Evolutionary conservation across 92 coral and sea anemone species (phyloP).

Genomic region (Porites cylindrica): DNA sequence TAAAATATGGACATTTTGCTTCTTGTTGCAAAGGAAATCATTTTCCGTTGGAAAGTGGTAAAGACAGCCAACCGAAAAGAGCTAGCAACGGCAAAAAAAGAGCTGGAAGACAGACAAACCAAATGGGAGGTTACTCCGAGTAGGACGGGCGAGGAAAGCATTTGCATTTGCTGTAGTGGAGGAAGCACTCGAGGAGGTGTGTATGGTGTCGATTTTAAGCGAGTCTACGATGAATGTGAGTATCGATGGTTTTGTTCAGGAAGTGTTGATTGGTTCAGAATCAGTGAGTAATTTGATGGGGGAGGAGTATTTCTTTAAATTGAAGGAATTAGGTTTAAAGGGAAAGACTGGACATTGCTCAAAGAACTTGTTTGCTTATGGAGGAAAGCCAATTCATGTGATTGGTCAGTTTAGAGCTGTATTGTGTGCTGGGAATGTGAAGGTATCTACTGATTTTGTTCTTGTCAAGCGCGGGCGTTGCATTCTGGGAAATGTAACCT

Average conservation of each 20-base stretch:
- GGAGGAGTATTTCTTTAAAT: slow-evolving; percentile 44
- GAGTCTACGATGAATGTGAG: slow-evolving; percentile 58
- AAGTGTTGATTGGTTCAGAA: slow-evolving; percentile 64
- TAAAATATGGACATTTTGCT: neutral
- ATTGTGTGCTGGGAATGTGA: slow-evolving; percentile 3
- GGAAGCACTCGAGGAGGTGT: neutral
- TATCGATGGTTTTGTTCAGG: slow-evolving; percentile 53
- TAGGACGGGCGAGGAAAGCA: neutral
- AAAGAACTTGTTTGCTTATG: slow-evolving; percentile 63
- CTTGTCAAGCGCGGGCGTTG: slow-evolving; percentile 67
- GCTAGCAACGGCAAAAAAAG: neutral
- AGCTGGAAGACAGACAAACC: neutral
- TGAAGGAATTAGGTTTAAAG: slow-evolving; percentile 50
- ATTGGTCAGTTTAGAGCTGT: slow-evolving; percentile 28
- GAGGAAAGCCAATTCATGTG: slow-evolving; percentile 29
- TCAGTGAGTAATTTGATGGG: slow-evolving; percentile 73
- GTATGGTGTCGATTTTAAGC: neutral
- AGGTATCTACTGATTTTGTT: slow-evolving; percentile 15
- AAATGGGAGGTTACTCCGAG: neutral
- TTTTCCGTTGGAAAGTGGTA: neutral
- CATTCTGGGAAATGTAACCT: slow-evolving; percentile 58
- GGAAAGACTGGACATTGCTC: slow-evolving; percentile 42
- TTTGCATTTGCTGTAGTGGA: slow-evolving; percentile 6
- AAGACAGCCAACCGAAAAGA: neutral
- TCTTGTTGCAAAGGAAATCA: too few species aligned